Conservation (phyloP, 30 jellyfish, hydroid and myxozoan species). For the Clytia hemisphaerica region DNA sequence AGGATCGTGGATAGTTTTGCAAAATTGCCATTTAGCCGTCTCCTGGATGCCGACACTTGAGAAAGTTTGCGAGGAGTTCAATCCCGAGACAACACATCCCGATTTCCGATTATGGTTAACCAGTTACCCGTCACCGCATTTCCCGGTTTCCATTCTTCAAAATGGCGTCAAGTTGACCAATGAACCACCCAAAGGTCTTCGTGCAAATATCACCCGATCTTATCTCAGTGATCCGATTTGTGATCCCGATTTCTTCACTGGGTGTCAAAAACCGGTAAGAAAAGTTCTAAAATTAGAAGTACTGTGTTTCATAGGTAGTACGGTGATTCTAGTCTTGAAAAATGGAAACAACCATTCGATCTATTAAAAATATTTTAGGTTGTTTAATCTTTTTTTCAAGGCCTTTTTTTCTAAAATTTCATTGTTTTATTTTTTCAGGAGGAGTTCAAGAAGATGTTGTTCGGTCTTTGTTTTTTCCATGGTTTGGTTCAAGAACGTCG, state of each 20-base stretch:
- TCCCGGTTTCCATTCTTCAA: slow-evolving; percentile 88
- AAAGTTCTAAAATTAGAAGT: no score
- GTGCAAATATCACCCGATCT: slow-evolving; percentile 81
- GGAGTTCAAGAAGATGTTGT: slow-evolving; percentile 79
- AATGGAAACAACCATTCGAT: no score
- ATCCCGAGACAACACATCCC: slow-evolving; percentile 91
- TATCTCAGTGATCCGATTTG: slow-evolving; percentile 91
- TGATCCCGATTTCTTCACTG: slow-evolving; percentile 83
- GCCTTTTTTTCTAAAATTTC: no score
- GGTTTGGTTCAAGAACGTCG: slow-evolving; percentile 92
- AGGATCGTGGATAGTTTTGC: slow-evolving; percentile 96
- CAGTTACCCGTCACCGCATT: slow-evolving; percentile 91
- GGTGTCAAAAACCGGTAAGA: slow-evolving; percentile 83
- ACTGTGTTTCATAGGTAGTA: no score
- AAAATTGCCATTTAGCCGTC: slow-evolving; percentile 95
- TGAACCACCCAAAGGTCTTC: slow-evolving; percentile 95
- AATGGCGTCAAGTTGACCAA: slow-evolving; percentile 84
- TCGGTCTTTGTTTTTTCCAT: slow-evolving; percentile 90
- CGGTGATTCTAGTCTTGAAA: no score
- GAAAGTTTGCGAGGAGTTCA: slow-evolving; percentile 90
- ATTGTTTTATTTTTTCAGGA: slow-evolving; percentile 22
- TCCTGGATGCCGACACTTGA: slow-evolving; percentile 99
- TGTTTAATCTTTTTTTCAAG: no score
- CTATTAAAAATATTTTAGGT: no score
- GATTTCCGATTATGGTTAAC: slow-evolving; percentile 88